Conservation (phyloP, 2,113 vertebrate genomes). For the Cyprinodon brontotheroides region DNA sequence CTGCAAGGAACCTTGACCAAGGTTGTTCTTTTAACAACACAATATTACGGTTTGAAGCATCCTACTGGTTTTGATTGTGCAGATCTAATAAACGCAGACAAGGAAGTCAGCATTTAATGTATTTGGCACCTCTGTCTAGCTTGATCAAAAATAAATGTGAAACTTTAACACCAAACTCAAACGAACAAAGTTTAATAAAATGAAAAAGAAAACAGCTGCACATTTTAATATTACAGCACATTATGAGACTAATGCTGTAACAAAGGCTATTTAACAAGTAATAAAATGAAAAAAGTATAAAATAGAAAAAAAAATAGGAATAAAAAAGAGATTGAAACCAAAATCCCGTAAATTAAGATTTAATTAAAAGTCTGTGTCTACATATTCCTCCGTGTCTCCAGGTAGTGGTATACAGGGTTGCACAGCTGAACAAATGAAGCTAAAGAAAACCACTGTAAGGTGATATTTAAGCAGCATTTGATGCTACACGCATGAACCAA, state of each 20-base stretch:
- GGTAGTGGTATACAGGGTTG: conserved; percentile 67
- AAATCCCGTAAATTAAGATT: conserved; percentile 32
- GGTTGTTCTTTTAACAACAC: neutral
- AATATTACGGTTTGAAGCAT: neutral
- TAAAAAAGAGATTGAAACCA: conserved; percentile 31
- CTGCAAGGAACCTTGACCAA: conserved; percentile 8
- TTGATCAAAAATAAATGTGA: conserved; percentile 13
- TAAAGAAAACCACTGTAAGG: conserved; percentile 38
- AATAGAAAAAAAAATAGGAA: conserved; percentile 52
- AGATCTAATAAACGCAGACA: conserved; percentile 34
- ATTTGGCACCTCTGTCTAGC: conserved; percentile 52
- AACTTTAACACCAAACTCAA: conserved; percentile 41
- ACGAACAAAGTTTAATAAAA: conserved; percentile 45
- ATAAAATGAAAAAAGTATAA: conserved; percentile 27
- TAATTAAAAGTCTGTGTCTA: conserved; percentile 41
- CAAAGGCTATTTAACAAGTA: conserved; percentile 49
- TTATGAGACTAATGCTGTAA: conserved; percentile 56
- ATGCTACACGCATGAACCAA: conserved; percentile 70
- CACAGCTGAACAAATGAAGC: conserved; percentile 57
- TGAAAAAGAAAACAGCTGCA: conserved; percentile 67
- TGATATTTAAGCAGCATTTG: conserved; percentile 64
- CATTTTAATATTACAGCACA: conserved; percentile 71
- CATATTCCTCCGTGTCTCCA: conserved; percentile 37
- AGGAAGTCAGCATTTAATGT: conserved; percentile 24
- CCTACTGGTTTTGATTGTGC: neutral